Conservation (phyloP, 2,113 vertebrate species). For the Phycodurus eques region DNA sequence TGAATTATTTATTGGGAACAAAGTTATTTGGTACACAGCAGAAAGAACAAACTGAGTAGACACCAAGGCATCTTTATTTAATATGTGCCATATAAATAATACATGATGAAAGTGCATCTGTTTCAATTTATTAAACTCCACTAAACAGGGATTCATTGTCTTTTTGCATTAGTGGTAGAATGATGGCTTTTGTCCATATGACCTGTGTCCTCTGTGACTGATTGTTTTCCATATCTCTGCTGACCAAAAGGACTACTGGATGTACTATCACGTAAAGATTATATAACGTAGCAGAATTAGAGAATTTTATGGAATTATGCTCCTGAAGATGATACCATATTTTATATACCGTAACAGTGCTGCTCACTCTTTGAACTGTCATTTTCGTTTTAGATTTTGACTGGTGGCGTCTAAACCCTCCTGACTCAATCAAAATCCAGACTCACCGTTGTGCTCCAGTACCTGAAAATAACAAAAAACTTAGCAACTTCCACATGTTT, state of each 20-base stretch:
- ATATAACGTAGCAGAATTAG: constrained; percentile 45
- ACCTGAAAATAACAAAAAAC: constrained; percentile 58
- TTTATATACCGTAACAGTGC: constrained; percentile 29
- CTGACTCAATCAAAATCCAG: constrained; percentile 70
- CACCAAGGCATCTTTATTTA: constrained; percentile 70
- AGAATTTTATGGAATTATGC: constrained; percentile 50
- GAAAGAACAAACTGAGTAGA: constrained; percentile 68
- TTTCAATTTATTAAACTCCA: constrained; percentile 69
- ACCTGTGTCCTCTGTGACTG: constrained; percentile 48
- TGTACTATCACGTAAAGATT: constrained; percentile 53
- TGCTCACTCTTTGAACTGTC: constrained; percentile 23
- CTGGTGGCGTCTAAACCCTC: constrained; percentile 50
- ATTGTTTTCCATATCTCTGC: constrained; percentile 48
- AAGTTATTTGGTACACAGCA: constrained; percentile 76
- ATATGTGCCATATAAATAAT: constrained; percentile 75
- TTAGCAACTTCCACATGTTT: constrained; percentile 36
- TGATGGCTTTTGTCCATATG: constrained; percentile 56
- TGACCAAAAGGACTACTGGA: constrained; percentile 47
- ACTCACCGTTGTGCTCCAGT: constrained; percentile 76
- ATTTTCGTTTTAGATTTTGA: constrained; percentile 58
- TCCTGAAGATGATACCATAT: constrained; percentile 37
- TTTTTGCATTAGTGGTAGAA: constrained; percentile 58
- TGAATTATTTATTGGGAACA: constrained; percentile 76
- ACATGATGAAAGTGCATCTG: constrained; percentile 68
- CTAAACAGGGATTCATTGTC: constrained; percentile 58